Percentiles rank a stretch among this genome's conserved stretches.
Evolutionary conservation across 1,140 invertebrate species (phyloP).

Genomic region (Zaprionus camerounensis): DNA sequence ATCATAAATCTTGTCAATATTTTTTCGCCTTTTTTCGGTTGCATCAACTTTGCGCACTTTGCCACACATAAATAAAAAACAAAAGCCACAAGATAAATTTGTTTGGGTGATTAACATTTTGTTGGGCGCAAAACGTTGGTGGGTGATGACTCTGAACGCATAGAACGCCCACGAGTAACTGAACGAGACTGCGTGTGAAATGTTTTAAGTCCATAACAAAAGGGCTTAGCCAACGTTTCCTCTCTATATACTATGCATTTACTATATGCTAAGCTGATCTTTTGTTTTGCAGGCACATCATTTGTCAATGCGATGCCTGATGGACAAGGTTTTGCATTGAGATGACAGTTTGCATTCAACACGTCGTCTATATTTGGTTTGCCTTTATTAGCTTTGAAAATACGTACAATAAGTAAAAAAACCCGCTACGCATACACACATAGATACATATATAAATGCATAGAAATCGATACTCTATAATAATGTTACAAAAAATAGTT

Average conservation of each 20-base stretch:
- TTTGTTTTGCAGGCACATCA: constrained; percentile 66
- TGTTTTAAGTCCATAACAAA: constrained; percentile 54
- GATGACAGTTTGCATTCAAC: constrained; percentile 41
- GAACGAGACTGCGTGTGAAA: constrained; percentile 66
- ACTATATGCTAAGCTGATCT: constrained; percentile 62
- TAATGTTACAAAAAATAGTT: constrained; percentile 34
- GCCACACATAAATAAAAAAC: constrained; percentile 61
- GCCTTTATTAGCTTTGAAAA: constrained; percentile 57
- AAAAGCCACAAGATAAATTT: constrained; percentile 30
- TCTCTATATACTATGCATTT: constrained; percentile 11
- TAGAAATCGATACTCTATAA: constrained; percentile 32
- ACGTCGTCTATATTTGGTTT: constrained; percentile 33
- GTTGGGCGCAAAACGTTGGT: constrained; percentile 56
- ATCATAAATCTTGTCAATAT: constrained; percentile 78
- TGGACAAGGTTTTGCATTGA: constrained; percentile 49
- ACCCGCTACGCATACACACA: constrained; percentile 43
- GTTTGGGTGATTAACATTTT: constrained; percentile 65
- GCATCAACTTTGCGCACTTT: constrained; percentile 68
- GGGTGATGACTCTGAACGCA: constrained; percentile 43
- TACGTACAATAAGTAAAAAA: constrained; percentile 29
- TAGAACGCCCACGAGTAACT: constrained; percentile 61
- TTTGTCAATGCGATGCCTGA: constrained; percentile 60
- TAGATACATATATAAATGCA: constrained; percentile 43
- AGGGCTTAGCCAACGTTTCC: constrained; percentile 31
- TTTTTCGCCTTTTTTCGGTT: constrained; percentile 45